Percentiles rank a stretch among this genome's conserved stretches.
Evolutionary conservation across 2,113 vertebrate species (phyloP).

Genomic region (Hyla sarda): DNA sequence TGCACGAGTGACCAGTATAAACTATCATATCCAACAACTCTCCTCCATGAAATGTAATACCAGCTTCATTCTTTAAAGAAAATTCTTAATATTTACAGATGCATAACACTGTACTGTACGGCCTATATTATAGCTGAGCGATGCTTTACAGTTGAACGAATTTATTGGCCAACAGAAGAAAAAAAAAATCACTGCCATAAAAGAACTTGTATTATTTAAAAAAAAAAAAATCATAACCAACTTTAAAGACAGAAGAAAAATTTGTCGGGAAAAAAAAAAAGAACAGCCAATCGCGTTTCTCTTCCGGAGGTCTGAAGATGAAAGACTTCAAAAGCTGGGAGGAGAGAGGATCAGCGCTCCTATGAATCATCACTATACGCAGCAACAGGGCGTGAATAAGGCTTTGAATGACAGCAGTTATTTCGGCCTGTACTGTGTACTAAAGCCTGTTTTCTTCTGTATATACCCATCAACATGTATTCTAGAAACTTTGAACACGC

Average conservation of each 20-base stretch:
- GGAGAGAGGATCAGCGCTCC: constrained; percentile 24
- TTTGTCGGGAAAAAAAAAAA: neutral
- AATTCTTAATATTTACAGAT: neutral
- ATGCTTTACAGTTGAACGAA: neutral
- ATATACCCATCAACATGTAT: too few relatives aligned
- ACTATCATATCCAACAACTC: neutral
- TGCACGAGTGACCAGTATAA: neutral
- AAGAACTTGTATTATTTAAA: neutral
- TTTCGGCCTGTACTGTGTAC: neutral
- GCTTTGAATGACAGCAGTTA: constrained; percentile 38
- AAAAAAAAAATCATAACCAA: constrained; percentile 14
- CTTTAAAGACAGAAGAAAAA: constrained; percentile 23
- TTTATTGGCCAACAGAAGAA: neutral
- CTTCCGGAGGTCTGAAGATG: constrained; percentile 51
- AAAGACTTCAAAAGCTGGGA: constrained; percentile 42
- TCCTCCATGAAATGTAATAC: neutral
- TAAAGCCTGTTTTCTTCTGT: neutral
- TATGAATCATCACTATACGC: constrained; percentile 41
- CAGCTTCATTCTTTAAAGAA: neutral
- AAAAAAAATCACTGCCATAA: neutral
- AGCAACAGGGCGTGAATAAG: constrained; percentile 49
- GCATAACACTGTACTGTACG: neutral
- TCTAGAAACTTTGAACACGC: too few relatives aligned
- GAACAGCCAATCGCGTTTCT: constrained; percentile 37
- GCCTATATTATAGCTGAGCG: neutral